Evolutionary conservation across 2,888 invertebrate genomes (phyloP).

Genomic region (Dysmachus trigonus): DNA sequence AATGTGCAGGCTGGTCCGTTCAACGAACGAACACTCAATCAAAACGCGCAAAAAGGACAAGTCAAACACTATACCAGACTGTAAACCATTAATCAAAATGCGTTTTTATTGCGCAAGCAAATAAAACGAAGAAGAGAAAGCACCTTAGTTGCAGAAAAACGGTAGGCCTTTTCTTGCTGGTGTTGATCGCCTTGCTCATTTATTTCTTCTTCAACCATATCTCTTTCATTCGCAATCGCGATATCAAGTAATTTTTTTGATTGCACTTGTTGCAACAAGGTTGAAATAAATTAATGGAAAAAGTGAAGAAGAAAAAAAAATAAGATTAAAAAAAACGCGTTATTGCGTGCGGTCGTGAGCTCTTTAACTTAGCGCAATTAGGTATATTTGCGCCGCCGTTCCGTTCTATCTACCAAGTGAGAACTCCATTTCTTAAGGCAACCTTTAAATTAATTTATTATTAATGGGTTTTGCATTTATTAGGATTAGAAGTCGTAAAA

Average conservation of each 20-base stretch:
- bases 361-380: neutral
- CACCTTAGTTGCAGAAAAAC: neutral
- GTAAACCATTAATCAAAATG: constrained; percentile 34
- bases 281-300: constrained; percentile 37
- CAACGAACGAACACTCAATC: constrained; percentile 7
- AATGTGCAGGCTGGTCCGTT: neutral
- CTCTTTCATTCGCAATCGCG: neutral
- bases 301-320: neutral
- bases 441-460: neutral
- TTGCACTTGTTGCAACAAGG: constrained; percentile 43
- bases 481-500: too few species aligned
- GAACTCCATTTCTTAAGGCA: neutral
- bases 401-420: neutral
- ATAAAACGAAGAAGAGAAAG: constrained; percentile 23
- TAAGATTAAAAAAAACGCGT: neutral
- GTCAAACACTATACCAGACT: neutral
- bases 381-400: neutral
- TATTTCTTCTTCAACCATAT: neutral
- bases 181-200: neutral
- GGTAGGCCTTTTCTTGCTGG: neutral
- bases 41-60: constrained; percentile 19
- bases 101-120: constrained; percentile 28
- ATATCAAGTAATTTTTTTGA: constrained; percentile 28
- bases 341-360: neutral
- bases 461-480: neutral